Conservation (phyloP, 1,140 invertebrate genomes). For the Megalopta genalis region DNA sequence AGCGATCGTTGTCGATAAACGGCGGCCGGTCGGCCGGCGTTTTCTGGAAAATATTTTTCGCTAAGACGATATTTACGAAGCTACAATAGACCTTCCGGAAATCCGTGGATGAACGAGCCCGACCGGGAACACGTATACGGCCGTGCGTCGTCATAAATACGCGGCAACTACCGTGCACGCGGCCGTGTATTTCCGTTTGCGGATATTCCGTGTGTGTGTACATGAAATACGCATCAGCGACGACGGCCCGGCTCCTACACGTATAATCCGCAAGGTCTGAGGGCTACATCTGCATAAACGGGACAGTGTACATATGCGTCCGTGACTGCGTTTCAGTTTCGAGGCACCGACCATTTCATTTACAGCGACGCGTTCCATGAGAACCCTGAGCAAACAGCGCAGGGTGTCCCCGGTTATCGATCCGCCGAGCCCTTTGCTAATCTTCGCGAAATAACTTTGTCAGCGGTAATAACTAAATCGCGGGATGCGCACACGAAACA, state of each 20-base stretch:
- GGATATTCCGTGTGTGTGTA: constrained; percentile 26
- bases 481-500: too few species aligned
- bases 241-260: constrained; percentile 10
- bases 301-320: constrained; percentile 22
- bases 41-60: not conserved
- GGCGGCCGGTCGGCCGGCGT: not conserved
- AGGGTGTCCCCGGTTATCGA: too few species aligned
- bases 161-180: constrained; percentile 20
- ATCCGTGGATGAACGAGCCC: constrained; percentile 1
- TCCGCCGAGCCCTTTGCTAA: too few species aligned
- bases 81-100: not conserved
- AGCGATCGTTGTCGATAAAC: not conserved
- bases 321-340: not conserved
- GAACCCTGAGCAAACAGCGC: too few species aligned
- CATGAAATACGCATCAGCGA: constrained; percentile 39
- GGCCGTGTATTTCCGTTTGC: constrained; percentile 33
- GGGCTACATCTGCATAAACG: constrained; percentile 47
- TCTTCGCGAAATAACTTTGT: too few species aligned
- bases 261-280: constrained; percentile 30
- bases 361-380: constrained; percentile 9
- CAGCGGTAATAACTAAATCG: too few species aligned
- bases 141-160: constrained; percentile 48
- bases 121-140: not conserved
- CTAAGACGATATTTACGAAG: constrained; percentile 28
- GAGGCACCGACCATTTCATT: not conserved